phyloP scores from a whole-genome alignment of 2,888 invertebrate species.

The Acrobasis suavella region DNA sequence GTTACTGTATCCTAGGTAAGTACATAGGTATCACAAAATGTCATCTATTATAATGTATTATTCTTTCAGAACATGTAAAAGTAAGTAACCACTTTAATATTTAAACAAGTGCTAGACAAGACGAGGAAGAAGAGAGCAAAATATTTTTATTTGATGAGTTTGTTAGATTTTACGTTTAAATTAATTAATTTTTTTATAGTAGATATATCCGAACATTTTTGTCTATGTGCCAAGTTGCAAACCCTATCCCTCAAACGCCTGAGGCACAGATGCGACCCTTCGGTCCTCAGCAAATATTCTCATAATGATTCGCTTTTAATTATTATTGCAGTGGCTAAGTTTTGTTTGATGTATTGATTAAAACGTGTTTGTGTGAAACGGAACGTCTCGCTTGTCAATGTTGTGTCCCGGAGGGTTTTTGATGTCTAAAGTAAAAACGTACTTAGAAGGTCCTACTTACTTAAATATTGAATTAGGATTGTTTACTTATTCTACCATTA shows the following conservation, averaged over 20 bases:
- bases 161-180: no score
- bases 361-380: constrained; percentile 76
- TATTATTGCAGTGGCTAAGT: constrained; percentile 79
- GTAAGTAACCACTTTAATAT: no score
- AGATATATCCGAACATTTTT: constrained; percentile 9
- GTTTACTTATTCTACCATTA: neutral
- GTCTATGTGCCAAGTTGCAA: constrained; percentile 7
- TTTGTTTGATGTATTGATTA: constrained; percentile 83
- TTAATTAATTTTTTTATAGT: neutral
- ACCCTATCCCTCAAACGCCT: constrained; percentile 50
- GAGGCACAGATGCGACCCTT: constrained; percentile 58
- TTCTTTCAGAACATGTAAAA: no score
- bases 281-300: constrained; percentile 79
- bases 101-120: no score
- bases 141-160: no score
- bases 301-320: constrained; percentile 81
- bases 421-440: constrained; percentile 14
- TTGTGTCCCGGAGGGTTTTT: constrained; percentile 48
- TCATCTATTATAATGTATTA: no score
- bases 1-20: no score
- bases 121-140: no score
- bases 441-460: neutral
- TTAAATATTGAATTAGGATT: constrained; percentile 14
- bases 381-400: constrained; percentile 59
- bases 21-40: no score